Conservation (phyloP, 2,797 vertebrate genomes). For the Pseudocheirus occidentalis region DNA sequence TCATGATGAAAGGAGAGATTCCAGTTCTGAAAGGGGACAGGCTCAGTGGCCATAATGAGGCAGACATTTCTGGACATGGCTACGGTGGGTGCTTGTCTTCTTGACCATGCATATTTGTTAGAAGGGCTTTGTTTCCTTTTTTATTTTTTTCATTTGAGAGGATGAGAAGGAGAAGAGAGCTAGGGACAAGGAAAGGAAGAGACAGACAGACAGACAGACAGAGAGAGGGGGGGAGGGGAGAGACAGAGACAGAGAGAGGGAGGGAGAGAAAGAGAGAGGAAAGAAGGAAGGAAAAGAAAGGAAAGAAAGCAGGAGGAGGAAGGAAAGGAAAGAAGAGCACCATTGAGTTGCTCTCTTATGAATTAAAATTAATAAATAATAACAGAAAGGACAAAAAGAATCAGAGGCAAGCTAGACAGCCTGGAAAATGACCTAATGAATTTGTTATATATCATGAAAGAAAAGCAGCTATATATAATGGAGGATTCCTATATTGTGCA, state of each 20-base stretch:
- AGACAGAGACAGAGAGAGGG: too few relatives aligned
- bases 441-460: background rate
- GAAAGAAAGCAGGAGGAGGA: background rate
- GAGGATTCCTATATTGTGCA: background rate
- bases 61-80: background rate
- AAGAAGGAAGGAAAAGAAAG: background rate
- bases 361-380: background rate
- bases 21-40: too few relatives aligned
- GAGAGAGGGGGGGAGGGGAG: too few relatives aligned
- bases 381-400: background rate
- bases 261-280: too few relatives aligned
- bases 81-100: too few relatives aligned
- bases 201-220: rapidly evolving
- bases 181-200: background rate
- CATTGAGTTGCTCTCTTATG: too few relatives aligned
- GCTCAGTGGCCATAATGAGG: background rate
- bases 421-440: background rate
- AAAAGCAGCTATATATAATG: background rate
- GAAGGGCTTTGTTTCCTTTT: background rate
- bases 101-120: background rate
- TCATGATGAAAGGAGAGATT: too few relatives aligned
- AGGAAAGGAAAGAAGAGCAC: background rate
- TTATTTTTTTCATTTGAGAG: too few relatives aligned
- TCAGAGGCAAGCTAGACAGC: background rate
- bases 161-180: background rate